Evolutionary conservation across 2,797 vertebrate genomes (phyloP).

Genomic region (Cetoscarus ocellatus): DNA sequence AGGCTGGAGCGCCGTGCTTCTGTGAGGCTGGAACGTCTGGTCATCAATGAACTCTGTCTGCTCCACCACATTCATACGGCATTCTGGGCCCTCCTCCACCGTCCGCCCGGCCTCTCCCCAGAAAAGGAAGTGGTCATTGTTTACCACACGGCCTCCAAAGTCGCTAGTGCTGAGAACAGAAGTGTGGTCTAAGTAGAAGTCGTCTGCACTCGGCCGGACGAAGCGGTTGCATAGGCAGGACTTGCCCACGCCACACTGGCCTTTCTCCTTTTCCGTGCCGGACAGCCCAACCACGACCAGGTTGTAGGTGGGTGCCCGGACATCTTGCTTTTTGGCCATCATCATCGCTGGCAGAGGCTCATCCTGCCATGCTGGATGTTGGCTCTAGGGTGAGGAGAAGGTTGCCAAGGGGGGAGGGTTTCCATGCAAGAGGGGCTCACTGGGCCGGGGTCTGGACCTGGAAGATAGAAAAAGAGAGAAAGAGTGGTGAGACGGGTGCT

Average conservation of each 20-base stretch:
- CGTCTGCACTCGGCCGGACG: slow-evolving; percentile 94
- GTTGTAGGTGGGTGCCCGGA: slow-evolving; percentile 94
- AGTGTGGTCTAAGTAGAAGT: slow-evolving; percentile 97
- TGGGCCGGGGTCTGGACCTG: slow-evolving; percentile 73
- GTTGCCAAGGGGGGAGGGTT: slow-evolving; percentile 66
- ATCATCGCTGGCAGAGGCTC: slow-evolving; percentile 88
- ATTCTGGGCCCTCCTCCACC: slow-evolving; percentile 93
- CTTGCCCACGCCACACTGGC: slow-evolving; percentile 97
- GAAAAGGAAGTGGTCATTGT: slow-evolving; percentile 98
- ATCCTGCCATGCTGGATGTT: slow-evolving; percentile 90
- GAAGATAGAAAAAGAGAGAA: slow-evolving; percentile 46
- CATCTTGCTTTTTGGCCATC: slow-evolving; percentile 99
- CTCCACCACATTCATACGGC: slow-evolving; percentile 94
- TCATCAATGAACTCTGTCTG: slow-evolving; percentile 99
- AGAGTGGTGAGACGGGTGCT: slow-evolving; percentile 12
- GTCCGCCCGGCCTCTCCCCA: slow-evolving; percentile 93
- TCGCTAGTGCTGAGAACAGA: slow-evolving; percentile 99
- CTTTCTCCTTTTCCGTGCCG: slow-evolving; percentile 98
- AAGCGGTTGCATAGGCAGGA: slow-evolving; percentile 98
- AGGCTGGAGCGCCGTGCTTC: slow-evolving; percentile 96
- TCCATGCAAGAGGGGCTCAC: slow-evolving; percentile 76
- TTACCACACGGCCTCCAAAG: slow-evolving; percentile 97
- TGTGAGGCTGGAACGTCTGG: slow-evolving; percentile 97
- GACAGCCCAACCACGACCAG: slow-evolving; percentile 96
- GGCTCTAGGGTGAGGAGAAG: slow-evolving; percentile 79